Evolutionary conservation across 2,888 invertebrate genomes (phyloP), one percentile per base, ranked within the genome.

Genomic region (Amphipoea oculea): DNA sequence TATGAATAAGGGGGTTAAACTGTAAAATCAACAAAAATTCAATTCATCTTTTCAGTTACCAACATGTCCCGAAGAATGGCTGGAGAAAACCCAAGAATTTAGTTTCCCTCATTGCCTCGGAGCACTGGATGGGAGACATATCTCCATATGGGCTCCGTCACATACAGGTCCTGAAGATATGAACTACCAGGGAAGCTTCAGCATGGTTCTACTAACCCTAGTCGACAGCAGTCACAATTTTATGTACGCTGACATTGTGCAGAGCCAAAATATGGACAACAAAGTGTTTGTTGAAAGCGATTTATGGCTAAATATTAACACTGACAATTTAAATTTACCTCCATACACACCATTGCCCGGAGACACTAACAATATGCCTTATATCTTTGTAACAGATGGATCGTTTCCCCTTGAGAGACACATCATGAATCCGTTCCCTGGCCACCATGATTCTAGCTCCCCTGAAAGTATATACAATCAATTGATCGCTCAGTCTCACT

Each of bases 61-160:
- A 54, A 9, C 74, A 63, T 20, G 4, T 23, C 29, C 83, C 0
- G 84, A 84, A 51, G 83, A 84, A 66, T 84, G 84, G 86, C 12
- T 83, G 23, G 23, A 40, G 23, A 84, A 75, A 73, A 7, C 54
- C 4, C 63, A 66, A 67, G 74, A 72, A n/a, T 86, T 84, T 20
- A 23, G 40, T n/a, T 84, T 84, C 48, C 84, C 84, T 36, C 73
- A 86, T 45, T 84, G 84, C 54, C 1, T 84, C 0, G 84, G 86
- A 3, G 84, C 86, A 3, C 12, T 84, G 17, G 84, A 86, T 1
- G 86, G 83, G 12, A 84, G 63, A 51, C 86, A 84, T 11, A n/a
- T 84, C 12, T 29, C 78, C 1, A 83, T 84, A 51, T 83, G 74
- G 71, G 42, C 84, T 9, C 86, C 86, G 0, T 29, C 54, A 0